phyloP scores from a whole-genome alignment of 1,140 invertebrate genomes.

The Rhizoglyphus robini region DNA sequence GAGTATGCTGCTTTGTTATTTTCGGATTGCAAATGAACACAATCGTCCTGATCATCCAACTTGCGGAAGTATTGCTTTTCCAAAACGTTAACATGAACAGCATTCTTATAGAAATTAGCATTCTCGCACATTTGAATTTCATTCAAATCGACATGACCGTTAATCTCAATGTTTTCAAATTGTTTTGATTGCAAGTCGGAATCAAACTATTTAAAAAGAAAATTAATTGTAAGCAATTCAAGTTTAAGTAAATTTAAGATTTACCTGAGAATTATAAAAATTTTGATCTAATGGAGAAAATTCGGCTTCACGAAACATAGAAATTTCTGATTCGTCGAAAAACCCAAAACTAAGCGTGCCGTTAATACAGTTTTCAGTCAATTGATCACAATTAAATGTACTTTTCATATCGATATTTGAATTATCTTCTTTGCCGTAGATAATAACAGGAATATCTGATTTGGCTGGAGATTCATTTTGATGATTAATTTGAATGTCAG shows the following conservation, averaged over 20 bases:
- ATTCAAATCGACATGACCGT: not conserved
- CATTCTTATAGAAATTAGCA: not conserved
- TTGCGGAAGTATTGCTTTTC: not conserved
- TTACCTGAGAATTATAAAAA: too few species aligned
- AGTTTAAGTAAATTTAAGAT: not conserved
- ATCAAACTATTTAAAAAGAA: not conserved
- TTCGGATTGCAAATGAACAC: not conserved
- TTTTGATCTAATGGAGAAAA: too few species aligned
- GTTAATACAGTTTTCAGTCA: not conserved
- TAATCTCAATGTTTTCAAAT: not conserved
- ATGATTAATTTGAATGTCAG: not conserved
- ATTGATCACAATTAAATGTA: not conserved
- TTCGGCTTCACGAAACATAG: not conserved
- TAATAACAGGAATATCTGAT: not conserved
- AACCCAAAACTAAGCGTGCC: not conserved
- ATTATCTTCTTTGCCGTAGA: not conserved
- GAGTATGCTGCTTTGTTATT: not conserved
- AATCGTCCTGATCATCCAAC: not conserved
- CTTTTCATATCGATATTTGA: not conserved
- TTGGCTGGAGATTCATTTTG: not conserved
- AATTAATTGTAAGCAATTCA: not conserved
- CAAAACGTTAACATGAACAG: not conserved
- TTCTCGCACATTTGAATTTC: too few species aligned
- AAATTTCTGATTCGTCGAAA: slow-evolving; percentile 7
- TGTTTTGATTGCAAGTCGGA: not conserved